A percentile compares a stretch with the other conserved stretches of the same genome.
Conservation (phyloP, 1,140 invertebrate species). For the Drosophila sturtevanti region DNA sequence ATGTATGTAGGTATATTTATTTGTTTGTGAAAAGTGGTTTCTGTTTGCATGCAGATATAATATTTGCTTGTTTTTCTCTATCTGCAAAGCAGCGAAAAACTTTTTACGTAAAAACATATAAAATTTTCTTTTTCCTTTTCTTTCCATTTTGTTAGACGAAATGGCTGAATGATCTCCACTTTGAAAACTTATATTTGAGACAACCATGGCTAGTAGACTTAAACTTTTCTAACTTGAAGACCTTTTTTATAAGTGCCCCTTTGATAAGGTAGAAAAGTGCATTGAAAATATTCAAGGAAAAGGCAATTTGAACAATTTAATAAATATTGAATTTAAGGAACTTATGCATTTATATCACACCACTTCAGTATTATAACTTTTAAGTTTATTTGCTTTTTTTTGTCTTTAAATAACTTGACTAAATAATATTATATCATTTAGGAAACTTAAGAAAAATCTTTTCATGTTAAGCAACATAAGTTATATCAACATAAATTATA, state of each 20-base stretch:
- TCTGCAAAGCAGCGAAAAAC: constrained; percentile 14
- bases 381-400: too few species aligned
- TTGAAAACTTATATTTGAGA: neutral
- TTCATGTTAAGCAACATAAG: too few species aligned
- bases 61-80: constrained; percentile 15
- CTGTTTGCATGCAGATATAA: constrained; percentile 34
- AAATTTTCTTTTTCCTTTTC: neutral
- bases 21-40: neutral
- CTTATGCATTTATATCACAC: too few species aligned
- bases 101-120: constrained; percentile 20
- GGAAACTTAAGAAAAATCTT: too few species aligned
- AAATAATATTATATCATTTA: too few species aligned
- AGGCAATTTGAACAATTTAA: too few species aligned
- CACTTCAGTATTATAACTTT: too few species aligned
- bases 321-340: too few species aligned
- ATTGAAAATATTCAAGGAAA: too few species aligned
- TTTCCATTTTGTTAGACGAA: neutral
- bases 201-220: neutral
- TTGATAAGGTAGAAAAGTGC: neutral
- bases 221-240: neutral
- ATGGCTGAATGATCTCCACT: constrained; percentile 1
- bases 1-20: constrained; percentile 6
- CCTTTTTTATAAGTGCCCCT: neutral
- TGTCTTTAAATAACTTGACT: too few species aligned
- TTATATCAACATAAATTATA: too few species aligned